Percentiles rank a stretch among this genome's conserved stretches.
These are phyloP conservation scores for Drosophila eugracilis DNA, from an alignment of 1,140 invertebrate genomes.

Conservation along the genomic window DNA sequence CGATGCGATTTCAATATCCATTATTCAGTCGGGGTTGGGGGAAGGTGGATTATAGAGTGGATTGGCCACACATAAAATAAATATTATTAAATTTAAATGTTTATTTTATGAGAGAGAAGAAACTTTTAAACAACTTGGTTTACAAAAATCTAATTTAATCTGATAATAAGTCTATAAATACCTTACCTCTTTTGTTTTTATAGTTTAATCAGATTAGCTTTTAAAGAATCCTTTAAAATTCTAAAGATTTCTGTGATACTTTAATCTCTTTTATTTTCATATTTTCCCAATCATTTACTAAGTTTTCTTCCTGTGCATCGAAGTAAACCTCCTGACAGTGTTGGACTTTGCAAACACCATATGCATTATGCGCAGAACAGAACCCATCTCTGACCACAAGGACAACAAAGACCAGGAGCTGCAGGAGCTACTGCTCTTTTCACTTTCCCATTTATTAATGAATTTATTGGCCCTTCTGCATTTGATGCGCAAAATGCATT, in stretches of 20 bases:
- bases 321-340: slow-evolving; percentile 14
- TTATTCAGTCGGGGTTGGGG: slow-evolving; percentile 19
- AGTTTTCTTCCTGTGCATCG: neutral
- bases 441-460: slow-evolving; percentile 71
- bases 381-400: slow-evolving; percentile 32
- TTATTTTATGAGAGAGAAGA: neutral
- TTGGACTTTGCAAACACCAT: slow-evolving; percentile 31
- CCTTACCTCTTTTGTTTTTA: no score
- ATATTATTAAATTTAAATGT: neutral
- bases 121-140: no score
- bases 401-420: slow-evolving; percentile 39
- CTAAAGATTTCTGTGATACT: no score
- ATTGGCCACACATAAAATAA: slow-evolving; percentile 3
- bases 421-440: slow-evolving; percentile 48
- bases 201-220: no score
- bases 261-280: no score
- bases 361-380: slow-evolving; percentile 49
- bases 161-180: no score
- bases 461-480: slow-evolving; percentile 65
- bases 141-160: no score
- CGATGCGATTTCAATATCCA: slow-evolving; percentile 59
- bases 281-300: neutral
- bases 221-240: no score
- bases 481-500: slow-evolving; percentile 63
- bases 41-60: neutral